These are phyloP conservation scores for Pseudomyrmex concolor DNA, from an alignment of 1,140 invertebrate genomes.

Conservation along the genomic window DNA sequence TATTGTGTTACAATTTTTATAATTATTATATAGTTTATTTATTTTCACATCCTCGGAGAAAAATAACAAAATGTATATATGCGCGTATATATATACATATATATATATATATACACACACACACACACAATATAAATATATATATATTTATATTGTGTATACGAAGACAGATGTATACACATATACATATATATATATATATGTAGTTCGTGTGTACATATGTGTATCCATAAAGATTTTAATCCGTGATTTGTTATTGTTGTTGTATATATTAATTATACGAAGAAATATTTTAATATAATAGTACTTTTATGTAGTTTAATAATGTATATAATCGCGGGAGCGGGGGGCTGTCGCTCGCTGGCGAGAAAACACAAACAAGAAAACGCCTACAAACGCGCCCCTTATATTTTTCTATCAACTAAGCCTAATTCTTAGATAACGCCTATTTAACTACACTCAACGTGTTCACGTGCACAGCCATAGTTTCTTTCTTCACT, in stretches of 20 bases:
- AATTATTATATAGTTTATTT: constrained; percentile 72
- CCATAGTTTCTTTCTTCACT: constrained; percentile 82
- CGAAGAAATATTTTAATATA: constrained; percentile 82
- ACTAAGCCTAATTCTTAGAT: constrained; percentile 83
- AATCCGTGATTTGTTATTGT: constrained; percentile 72
- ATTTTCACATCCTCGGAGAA: constrained; percentile 70
- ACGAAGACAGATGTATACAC: constrained; percentile 13
- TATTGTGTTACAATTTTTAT: constrained; percentile 67
- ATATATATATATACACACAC: constrained; percentile 69
- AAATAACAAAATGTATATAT: constrained; percentile 79
- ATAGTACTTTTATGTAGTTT: constrained; percentile 80
- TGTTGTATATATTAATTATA: constrained; percentile 76
- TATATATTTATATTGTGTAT: constrained; percentile 69
- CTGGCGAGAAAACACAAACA: constrained; percentile 67
- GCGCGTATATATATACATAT: constrained; percentile 67
- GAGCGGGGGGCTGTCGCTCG: constrained; percentile 75
- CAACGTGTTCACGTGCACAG: constrained; percentile 85
- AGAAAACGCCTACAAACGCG: constrained; percentile 79
- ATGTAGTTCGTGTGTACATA: constrained; percentile 77
- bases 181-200: constrained; percentile 70
- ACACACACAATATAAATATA: too few species aligned
- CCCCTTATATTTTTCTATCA: constrained; percentile 77
- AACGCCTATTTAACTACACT: constrained; percentile 83
- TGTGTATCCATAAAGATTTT: constrained; percentile 77
- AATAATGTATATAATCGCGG: constrained; percentile 80